Evolutionary conservation across 2,113 vertebrate genomes (phyloP).

Genomic region (Alosa alosa): DNA sequence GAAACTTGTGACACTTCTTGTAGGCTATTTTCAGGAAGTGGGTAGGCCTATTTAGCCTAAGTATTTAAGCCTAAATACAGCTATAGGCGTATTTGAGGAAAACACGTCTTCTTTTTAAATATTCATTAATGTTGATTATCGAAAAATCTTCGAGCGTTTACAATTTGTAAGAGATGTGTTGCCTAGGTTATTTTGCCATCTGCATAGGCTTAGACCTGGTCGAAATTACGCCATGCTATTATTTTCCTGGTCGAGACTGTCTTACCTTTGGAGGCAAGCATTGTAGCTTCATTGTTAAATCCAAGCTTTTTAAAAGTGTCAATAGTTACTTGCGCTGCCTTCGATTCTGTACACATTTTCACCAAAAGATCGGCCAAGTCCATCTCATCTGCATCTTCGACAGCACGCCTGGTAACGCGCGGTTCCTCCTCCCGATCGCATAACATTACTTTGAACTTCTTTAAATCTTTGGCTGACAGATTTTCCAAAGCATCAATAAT

Average conservation of each 20-base stretch:
- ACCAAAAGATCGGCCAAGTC: conserved; percentile 39
- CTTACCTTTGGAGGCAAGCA: neutral
- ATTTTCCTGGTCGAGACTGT: neutral
- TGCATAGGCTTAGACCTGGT: too few relatives aligned
- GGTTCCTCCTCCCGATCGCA: conserved; percentile 31
- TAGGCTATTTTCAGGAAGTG: neutral
- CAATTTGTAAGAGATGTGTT: too few relatives aligned
- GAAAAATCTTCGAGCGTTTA: too few relatives aligned
- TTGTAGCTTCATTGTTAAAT: fast-evolving
- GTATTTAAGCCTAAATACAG: too few relatives aligned
- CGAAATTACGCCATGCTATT: too few relatives aligned
- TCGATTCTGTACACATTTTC: neutral
- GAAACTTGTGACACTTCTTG: neutral
- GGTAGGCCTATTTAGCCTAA: too few relatives aligned
- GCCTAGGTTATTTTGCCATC: too few relatives aligned
- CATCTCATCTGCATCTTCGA: neutral
- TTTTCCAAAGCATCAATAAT: neutral
- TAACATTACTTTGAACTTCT: conserved; percentile 18
- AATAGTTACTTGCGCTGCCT: fast-evolving
- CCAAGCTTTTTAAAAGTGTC: conserved; percentile 15
- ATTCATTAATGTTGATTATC: neutral
- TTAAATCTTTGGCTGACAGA: fast-evolving
- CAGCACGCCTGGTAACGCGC: neutral
- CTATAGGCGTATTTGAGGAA: too few relatives aligned
- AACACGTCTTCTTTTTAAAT: neutral